A percentile compares a stretch with the other conserved stretches of the same genome.
Conservation (phyloP, 1,140 invertebrate species). For the Panonychus citri region DNA sequence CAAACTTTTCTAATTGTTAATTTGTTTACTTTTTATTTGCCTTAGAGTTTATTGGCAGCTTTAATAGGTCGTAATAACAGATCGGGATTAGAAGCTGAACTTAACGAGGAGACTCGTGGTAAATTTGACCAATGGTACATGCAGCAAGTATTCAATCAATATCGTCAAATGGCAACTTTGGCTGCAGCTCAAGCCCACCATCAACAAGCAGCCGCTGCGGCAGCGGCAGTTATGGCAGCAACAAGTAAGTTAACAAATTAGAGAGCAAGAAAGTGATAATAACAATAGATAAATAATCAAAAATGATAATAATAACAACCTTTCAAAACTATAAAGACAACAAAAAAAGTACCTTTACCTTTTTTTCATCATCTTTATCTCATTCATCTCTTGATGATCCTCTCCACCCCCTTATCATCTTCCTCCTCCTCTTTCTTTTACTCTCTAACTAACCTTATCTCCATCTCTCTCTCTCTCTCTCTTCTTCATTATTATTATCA, state of each 20-base stretch:
- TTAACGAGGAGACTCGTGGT: slow-evolving; percentile 20
- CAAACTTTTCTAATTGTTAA: too few species aligned
- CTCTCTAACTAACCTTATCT: not conserved
- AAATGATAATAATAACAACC: too few species aligned
- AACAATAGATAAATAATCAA: too few species aligned
- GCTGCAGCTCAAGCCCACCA: slow-evolving; percentile 29
- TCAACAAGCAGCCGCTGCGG: slow-evolving; percentile 29
- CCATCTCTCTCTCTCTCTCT: too few species aligned
- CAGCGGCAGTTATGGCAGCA: slow-evolving; percentile 21
- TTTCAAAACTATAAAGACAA: too few species aligned
- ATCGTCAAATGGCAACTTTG: slow-evolving; percentile 15
- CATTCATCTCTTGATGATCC: not conserved
- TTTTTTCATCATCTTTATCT: not conserved
- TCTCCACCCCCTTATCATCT: not conserved
- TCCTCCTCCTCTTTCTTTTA: not conserved
- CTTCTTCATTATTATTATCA: too few species aligned
- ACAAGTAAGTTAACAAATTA: not conserved
- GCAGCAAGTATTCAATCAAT: slow-evolving; percentile 20
- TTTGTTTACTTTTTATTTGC: not conserved
- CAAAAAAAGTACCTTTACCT: too few species aligned
- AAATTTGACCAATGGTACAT: slow-evolving; percentile 26
- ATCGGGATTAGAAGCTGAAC: slow-evolving; percentile 13
- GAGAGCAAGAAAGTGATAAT: too few species aligned
- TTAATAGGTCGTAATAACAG: not conserved
- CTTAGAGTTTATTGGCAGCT: not conserved